Evolutionary conservation across 2,888 invertebrate genomes (phyloP).

Genomic region (Pseudococcus longispinus): DNA sequence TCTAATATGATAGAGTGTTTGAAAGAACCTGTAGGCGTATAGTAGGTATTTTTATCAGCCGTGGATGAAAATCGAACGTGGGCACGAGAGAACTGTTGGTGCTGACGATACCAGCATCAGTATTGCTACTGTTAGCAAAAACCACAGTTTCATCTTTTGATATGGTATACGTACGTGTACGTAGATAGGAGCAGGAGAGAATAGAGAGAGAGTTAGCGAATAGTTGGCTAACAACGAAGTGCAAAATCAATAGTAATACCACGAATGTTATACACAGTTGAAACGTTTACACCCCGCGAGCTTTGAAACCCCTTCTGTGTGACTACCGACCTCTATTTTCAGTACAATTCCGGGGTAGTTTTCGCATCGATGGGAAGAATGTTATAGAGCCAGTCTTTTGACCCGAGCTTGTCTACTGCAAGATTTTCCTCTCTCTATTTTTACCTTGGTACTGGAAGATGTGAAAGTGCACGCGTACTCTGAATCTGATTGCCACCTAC

Average conservation of each 20-base stretch:
- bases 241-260: conserved; percentile 56
- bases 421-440: conserved; percentile 47
- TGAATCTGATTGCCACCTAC: conserved; percentile 2
- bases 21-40: no score
- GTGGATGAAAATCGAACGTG: no score
- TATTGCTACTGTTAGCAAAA: background rate
- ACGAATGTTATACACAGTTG: conserved; percentile 41
- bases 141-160: conserved; percentile 28
- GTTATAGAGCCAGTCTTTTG: conserved; percentile 53
- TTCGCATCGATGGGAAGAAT: conserved; percentile 48
- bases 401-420: conserved; percentile 56
- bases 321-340: conserved; percentile 37
- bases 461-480: conserved; percentile 3
- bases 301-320: conserved; percentile 8
- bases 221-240: conserved; percentile 46
- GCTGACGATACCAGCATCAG: background rate
- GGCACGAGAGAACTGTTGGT: no score
- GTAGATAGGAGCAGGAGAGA: background rate
- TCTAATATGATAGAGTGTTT: no score
- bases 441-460: conserved; percentile 40
- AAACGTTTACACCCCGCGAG: conserved; percentile 25
- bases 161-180: background rate
- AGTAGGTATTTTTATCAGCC: no score
- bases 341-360: conserved; percentile 50
- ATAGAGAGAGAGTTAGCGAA: background rate